These are phyloP conservation scores for Tachypleus tridentatus DNA, from an alignment of 1,140 invertebrate species.

Conservation along the genomic window DNA sequence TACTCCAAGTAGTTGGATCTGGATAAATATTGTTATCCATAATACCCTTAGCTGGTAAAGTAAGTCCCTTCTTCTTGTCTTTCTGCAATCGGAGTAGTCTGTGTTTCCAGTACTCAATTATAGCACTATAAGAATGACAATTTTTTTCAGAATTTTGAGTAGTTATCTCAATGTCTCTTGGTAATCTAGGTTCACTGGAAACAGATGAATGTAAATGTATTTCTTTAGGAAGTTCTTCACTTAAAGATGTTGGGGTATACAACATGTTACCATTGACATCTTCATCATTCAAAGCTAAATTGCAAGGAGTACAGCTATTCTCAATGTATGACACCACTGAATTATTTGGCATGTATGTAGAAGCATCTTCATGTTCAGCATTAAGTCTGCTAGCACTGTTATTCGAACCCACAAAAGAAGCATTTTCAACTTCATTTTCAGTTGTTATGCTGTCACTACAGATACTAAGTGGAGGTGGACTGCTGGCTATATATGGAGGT, in stretches of 20 bases:
- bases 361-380: conserved; percentile 10
- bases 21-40: conserved; percentile 15
- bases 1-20: conserved; percentile 21
- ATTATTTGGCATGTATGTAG: not conserved
- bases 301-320: not conserved
- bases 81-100: no score
- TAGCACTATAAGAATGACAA: conserved; percentile 19
- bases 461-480: not conserved
- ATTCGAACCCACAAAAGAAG: no score
- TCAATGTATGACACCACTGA: not conserved
- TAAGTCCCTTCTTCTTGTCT: no score
- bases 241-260: no score
- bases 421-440: not conserved
- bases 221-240: no score
- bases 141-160: conserved; percentile 5
- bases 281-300: conserved; percentile 5
- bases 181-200: no score
- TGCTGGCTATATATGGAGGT: no score
- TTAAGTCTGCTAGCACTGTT: conserved; percentile 3
- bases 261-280: conserved; percentile 1
- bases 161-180: no score
- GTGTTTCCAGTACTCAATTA: no score
- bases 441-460: not conserved
- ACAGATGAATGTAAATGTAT: no score
- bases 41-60: conserved; percentile 4